These are phyloP conservation scores for Podocnemis expansa DNA, from an alignment of 2,113 vertebrate genomes.

Conservation along the genomic window DNA sequence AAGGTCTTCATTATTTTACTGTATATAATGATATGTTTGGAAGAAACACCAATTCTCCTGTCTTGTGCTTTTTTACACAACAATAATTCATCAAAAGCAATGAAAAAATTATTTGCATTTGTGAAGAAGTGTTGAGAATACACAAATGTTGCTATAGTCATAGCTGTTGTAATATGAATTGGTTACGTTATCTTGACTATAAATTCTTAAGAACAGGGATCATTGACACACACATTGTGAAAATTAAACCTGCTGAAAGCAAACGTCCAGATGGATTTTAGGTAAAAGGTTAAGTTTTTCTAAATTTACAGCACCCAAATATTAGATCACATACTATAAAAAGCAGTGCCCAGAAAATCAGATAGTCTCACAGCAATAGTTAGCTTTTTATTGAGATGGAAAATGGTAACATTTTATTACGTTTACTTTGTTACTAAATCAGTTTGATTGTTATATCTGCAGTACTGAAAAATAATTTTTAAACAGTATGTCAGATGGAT, in stretches of 20 bases:
- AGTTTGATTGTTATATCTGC: background rate
- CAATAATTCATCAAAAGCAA: conserved; percentile 64
- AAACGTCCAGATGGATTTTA: background rate
- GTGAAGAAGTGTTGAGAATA: conserved; percentile 35
- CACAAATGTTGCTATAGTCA: conserved; percentile 1
- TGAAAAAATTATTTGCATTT: conserved; percentile 27
- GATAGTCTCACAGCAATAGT: background rate
- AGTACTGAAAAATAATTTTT: background rate
- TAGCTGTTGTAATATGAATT: conserved; percentile 19
- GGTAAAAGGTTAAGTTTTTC: background rate
- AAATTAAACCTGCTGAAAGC: background rate
- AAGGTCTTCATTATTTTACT: conserved; percentile 56
- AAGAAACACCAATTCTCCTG: conserved; percentile 65
- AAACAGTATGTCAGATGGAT: background rate
- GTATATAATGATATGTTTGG: conserved; percentile 65
- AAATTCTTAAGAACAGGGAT: background rate
- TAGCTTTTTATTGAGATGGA: background rate
- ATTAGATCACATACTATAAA: background rate
- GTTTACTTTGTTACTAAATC: background rate
- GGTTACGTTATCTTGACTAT: background rate
- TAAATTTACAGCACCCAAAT: background rate
- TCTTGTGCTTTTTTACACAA: conserved; percentile 62
- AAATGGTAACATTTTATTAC: background rate
- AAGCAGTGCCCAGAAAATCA: background rate
- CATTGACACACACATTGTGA: background rate